These are phyloP conservation scores for Drosophila gunungcola DNA, from an alignment of 1,140 invertebrate species.

Conservation along the genomic window DNA sequence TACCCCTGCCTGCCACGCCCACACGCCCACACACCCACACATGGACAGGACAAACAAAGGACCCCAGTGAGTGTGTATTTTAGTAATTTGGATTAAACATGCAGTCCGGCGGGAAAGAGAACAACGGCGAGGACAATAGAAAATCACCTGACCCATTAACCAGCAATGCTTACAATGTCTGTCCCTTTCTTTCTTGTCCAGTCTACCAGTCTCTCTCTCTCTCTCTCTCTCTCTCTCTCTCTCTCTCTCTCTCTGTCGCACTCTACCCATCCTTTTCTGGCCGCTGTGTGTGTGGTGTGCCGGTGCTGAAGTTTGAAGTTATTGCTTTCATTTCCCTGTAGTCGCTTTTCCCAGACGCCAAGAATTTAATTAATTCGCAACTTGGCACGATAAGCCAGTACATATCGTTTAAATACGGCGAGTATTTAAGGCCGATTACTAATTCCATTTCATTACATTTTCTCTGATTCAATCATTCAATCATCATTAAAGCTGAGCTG, in stretches of 20 bases:
- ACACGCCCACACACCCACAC: neutral
- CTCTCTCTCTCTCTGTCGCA: neutral
- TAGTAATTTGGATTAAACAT: constrained; percentile 82
- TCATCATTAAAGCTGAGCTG: neutral
- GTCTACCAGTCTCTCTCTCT: neutral
- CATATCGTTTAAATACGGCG: constrained; percentile 20
- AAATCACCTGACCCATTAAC: constrained; percentile 80
- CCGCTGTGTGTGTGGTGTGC: too few species aligned
- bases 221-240: neutral
- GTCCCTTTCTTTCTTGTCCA: neutral
- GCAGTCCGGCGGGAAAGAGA: constrained; percentile 57
- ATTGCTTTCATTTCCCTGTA: constrained; percentile 69
- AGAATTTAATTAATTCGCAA: constrained; percentile 77
- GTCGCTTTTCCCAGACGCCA: constrained; percentile 58
- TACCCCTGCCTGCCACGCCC: constrained; percentile 11
- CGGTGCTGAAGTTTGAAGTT: constrained; percentile 74
- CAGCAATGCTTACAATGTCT: constrained; percentile 54
- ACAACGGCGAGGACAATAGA: constrained; percentile 72
- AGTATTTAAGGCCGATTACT: constrained; percentile 37
- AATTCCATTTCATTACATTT: constrained; percentile 19
- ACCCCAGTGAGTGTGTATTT: constrained; percentile 60
- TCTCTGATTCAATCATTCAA: neutral
- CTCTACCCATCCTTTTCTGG: neutral
- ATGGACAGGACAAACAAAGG: constrained; percentile 36
- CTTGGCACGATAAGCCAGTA: constrained; percentile 30